Evolutionary conservation across 1,140 invertebrate genomes (phyloP).

Genomic region (Plutomurus gul): DNA sequence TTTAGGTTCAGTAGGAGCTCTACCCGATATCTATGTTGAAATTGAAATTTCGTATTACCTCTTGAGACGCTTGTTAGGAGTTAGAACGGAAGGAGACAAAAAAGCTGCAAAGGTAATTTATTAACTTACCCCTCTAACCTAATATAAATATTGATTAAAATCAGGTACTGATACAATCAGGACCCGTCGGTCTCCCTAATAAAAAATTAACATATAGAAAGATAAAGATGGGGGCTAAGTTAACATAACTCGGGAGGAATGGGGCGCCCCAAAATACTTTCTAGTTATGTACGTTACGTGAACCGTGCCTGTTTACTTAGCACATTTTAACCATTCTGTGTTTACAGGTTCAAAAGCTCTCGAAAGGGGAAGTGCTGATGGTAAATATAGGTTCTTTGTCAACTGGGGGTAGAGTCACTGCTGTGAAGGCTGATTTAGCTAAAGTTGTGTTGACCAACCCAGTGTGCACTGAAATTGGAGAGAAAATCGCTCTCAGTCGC

Average conservation of each 20-base stretch:
- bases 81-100: conserved; percentile 97
- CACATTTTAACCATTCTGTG: not conserved
- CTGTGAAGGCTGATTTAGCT: conserved; percentile 95
- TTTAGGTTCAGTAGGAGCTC: conserved; percentile 91
- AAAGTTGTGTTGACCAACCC: conserved; percentile 97
- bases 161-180: not conserved
- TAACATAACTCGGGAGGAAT: no score
- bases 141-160: not conserved
- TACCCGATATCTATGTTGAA: conserved; percentile 98
- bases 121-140: not conserved
- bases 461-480: conserved; percentile 97
- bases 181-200: no score
- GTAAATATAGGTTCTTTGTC: conserved; percentile 99
- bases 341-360: conserved; percentile 78
- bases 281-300: no score
- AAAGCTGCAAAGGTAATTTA: conserved; percentile 88
- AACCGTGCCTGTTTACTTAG: no score
- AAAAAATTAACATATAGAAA: no score
- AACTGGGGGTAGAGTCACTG: conserved; percentile 93
- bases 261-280: no score
- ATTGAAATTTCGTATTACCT: conserved; percentile 98
- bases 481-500: conserved; percentile 97
- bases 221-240: no score
- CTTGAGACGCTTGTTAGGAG: conserved; percentile 90
- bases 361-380: conserved; percentile 87